phyloP scores from a whole-genome alignment of 2,888 invertebrate genomes.

The Drosophila infuscata region DNA sequence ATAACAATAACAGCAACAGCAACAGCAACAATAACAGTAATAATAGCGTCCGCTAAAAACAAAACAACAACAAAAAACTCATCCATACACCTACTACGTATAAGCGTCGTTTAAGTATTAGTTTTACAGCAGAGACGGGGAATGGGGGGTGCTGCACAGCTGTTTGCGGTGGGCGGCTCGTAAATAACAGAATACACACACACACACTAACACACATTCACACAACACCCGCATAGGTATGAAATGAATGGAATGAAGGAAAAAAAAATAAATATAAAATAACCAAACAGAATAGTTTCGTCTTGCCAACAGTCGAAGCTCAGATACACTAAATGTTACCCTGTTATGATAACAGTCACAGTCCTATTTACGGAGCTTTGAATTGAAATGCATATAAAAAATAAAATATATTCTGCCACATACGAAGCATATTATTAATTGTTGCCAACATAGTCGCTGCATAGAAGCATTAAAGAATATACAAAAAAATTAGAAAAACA shows the following conservation, averaged over 20 bases:
- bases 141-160: constrained; percentile 14
- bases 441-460: constrained; percentile 3
- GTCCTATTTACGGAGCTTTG: neutral
- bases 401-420: neutral
- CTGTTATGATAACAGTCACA: neutral
- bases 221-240: constrained; percentile 37
- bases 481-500: constrained; percentile 20
- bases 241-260: constrained; percentile 16
- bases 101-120: constrained; percentile 21
- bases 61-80: constrained; percentile 29
- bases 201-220: neutral
- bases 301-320: neutral
- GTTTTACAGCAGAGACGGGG: constrained; percentile 31
- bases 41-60: constrained; percentile 30
- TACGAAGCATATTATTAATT: neutral
- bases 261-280: constrained; percentile 1
- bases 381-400: neutral
- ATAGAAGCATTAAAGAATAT: constrained; percentile 5
- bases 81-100: constrained; percentile 32
- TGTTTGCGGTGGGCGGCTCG: constrained; percentile 35
- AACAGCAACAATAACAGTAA: constrained; percentile 39
- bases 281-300: constrained; percentile 1
- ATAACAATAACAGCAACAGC: constrained; percentile 11
- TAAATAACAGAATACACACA: constrained; percentile 28
- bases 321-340: constrained; percentile 9